Conservation (phyloP, 2,113 vertebrate genomes). For the Dasypus novemcinctus region DNA sequence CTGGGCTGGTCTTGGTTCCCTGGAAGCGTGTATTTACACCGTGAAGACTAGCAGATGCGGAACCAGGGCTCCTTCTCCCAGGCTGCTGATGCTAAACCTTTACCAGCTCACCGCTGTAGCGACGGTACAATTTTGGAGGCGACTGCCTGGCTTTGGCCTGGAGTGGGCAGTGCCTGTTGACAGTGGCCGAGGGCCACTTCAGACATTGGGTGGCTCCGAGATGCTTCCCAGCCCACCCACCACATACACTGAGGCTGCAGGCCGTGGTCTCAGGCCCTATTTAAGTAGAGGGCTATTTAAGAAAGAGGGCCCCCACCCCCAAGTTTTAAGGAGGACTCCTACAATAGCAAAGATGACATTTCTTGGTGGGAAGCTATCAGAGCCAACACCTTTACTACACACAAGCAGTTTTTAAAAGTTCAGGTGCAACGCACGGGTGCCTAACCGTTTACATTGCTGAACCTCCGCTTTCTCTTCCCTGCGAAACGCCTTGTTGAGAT, state of each 20-base stretch:
- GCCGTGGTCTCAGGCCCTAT: neutral
- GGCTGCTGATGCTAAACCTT: neutral
- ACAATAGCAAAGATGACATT: neutral
- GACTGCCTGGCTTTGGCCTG: neutral
- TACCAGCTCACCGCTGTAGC: neutral
- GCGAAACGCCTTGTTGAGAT: neutral
- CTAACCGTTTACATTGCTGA: neutral
- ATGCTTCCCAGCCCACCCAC: neutral
- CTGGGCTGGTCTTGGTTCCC: neutral
- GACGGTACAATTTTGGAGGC: neutral
- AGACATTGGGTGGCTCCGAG: neutral
- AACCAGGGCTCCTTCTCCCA: neutral
- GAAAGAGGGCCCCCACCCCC: neutral
- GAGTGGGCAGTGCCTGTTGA: neutral
- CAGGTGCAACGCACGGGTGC: neutral
- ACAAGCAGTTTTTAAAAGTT: neutral
- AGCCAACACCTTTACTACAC: neutral
- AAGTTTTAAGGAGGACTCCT: neutral
- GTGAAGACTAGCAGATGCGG: neutral
- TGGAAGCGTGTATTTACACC: neutral
- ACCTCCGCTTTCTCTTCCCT: neutral
- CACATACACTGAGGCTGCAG: neutral
- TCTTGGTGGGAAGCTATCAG: neutral
- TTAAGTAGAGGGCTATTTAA: neutral
- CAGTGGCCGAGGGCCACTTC: neutral